These are phyloP conservation scores for Gambelia wislizenii DNA, from an alignment of 2,797 vertebrate species.

Conservation along the genomic window DNA sequence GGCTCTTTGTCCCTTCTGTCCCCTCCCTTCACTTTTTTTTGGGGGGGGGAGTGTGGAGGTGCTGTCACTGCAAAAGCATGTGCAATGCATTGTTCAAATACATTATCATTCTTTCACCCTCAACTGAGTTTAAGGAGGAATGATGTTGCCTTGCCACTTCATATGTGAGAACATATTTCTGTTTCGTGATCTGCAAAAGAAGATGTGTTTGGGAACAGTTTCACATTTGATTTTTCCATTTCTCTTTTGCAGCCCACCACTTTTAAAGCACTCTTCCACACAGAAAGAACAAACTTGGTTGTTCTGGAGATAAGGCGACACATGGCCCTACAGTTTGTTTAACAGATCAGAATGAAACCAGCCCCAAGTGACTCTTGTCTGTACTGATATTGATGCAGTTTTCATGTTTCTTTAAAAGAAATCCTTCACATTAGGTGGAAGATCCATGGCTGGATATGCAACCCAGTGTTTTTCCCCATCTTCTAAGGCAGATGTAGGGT, in stretches of 20 bases:
- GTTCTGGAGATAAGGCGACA: background rate
- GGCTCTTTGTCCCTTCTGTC: too few relatives aligned
- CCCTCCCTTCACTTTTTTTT: too few relatives aligned
- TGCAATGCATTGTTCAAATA: too few relatives aligned
- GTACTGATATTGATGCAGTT: background rate
- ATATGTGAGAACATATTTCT: background rate
- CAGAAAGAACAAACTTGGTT: background rate
- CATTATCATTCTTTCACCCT: background rate
- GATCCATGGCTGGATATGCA: background rate
- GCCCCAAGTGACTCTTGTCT: background rate
- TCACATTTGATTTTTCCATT: background rate
- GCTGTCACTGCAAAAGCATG: too few relatives aligned
- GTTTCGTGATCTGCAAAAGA: background rate
- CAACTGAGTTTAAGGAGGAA: background rate
- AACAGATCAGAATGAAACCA: background rate
- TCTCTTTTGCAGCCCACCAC: background rate
- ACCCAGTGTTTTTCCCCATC: background rate
- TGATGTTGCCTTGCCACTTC: background rate
- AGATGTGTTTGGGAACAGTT: background rate
- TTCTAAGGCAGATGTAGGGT: background rate
- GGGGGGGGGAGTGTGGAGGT: too few relatives aligned
- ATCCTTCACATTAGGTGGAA: background rate
- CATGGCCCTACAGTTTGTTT: background rate
- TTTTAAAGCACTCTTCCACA: background rate
- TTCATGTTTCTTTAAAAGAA: background rate